A percentile compares a stretch with the other conserved stretches of the same genome.
These are phyloP conservation scores for Tinea trinotella DNA, from an alignment of 2,888 invertebrate species.

Conservation along the genomic window DNA sequence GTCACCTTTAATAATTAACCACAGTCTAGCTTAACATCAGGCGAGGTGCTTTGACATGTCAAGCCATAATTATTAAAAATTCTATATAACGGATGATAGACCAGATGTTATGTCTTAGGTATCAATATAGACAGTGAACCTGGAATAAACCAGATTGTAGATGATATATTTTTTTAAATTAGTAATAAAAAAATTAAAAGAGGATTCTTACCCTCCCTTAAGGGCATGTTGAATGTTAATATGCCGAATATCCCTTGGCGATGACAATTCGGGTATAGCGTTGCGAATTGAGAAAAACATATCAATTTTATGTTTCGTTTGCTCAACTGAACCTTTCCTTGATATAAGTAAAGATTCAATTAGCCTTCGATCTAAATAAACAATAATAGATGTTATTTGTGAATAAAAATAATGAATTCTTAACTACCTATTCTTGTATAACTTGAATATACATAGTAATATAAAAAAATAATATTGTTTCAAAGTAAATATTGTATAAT, in stretches of 20 bases:
- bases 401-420: too few species aligned
- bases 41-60: too few species aligned
- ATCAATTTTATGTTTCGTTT: conserved; percentile 21
- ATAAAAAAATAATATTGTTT: too few species aligned
- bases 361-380: conserved; percentile 1
- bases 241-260: neutral
- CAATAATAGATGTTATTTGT: too few species aligned
- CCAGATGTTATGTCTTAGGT: neutral
- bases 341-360: conserved; percentile 20
- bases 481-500: too few species aligned
- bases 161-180: conserved; percentile 12
- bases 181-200: neutral
- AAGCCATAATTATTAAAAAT: too few species aligned
- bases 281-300: conserved; percentile 19
- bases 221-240: neutral
- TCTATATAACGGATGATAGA: too few species aligned
- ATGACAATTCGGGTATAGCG: conserved; percentile 19
- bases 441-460: too few species aligned
- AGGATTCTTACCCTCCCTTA: conserved; percentile 19
- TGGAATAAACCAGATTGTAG: neutral
- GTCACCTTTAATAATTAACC: too few species aligned
- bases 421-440: too few species aligned
- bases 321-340: conserved; percentile 22
- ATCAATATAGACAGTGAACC: neutral
- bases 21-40: too few species aligned